Conservation (phyloP, 2,113 vertebrate genomes). For the Pristiophorus japonicus region DNA sequence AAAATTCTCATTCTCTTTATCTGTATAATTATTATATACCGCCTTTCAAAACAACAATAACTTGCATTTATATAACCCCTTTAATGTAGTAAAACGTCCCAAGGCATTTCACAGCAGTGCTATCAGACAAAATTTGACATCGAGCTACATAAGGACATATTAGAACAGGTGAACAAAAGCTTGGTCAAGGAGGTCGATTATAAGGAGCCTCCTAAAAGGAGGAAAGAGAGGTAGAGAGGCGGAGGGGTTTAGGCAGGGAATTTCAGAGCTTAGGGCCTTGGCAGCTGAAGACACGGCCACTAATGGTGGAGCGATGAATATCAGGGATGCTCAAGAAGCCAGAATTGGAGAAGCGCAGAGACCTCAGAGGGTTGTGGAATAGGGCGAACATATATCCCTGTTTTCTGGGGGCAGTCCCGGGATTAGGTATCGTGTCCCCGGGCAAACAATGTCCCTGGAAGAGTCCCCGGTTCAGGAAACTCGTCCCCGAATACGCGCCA, state of each 20-base stretch:
- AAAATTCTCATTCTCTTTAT: too few species aligned
- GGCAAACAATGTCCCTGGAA: too few species aligned
- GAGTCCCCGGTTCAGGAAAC: too few species aligned
- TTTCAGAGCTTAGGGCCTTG: neutral
- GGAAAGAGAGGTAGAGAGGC: neutral
- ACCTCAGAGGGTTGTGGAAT: neutral
- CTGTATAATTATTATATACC: neutral
- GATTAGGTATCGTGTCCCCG: too few species aligned
- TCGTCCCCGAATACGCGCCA: too few species aligned
- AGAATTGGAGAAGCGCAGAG: neutral
- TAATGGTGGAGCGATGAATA: neutral
- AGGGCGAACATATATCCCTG: too few species aligned
- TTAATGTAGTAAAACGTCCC: neutral
- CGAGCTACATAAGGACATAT: neutral
- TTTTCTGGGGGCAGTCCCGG: too few species aligned
- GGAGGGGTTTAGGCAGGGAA: neutral
- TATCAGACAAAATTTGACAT: neutral
- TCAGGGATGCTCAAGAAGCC: too few species aligned
- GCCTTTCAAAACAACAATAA: neutral
- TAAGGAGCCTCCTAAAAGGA: neutral
- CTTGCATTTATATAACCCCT: neutral
- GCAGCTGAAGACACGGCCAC: neutral
- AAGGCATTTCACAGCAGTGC: neutral
- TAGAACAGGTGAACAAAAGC: neutral
- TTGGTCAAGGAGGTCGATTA: neutral